Conservation (phyloP, 2,888 invertebrate species). For the Deroplatys truncata region DNA sequence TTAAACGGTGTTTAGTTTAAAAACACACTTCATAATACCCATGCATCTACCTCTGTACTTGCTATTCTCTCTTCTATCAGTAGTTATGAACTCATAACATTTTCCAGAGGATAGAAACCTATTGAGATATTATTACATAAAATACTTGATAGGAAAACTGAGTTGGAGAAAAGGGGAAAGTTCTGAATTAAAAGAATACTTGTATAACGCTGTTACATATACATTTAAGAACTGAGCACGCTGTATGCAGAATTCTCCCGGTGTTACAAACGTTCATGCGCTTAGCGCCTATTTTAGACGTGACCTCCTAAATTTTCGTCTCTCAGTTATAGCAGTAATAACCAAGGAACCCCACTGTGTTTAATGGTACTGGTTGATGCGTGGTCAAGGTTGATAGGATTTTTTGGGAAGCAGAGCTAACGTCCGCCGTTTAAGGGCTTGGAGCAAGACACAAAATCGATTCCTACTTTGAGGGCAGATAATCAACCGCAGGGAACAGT, state of each 20-base stretch:
- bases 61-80: no score
- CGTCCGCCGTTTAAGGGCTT: not conserved
- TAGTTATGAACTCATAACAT: no score
- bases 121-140: no score
- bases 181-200: no score
- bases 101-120: no score
- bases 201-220: not conserved
- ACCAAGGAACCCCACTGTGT: not conserved
- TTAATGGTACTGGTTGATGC: not conserved
- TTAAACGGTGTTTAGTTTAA: no score
- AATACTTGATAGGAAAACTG: no score
- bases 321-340: not conserved
- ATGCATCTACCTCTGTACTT: no score
- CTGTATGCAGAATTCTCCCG: not conserved
- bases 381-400: not conserved
- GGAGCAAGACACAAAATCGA: not conserved
- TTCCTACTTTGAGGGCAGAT: not conserved
- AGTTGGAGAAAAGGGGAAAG: no score
- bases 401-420: not conserved
- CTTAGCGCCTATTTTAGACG: not conserved
- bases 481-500: not conserved
- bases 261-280: not conserved
- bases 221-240: not conserved
- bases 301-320: not conserved
- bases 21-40: no score